A percentile compares a stretch with the other conserved stretches of the same genome.
Conservation (phyloP, 2,888 invertebrate species). For the Ophonus ardosiacus region DNA sequence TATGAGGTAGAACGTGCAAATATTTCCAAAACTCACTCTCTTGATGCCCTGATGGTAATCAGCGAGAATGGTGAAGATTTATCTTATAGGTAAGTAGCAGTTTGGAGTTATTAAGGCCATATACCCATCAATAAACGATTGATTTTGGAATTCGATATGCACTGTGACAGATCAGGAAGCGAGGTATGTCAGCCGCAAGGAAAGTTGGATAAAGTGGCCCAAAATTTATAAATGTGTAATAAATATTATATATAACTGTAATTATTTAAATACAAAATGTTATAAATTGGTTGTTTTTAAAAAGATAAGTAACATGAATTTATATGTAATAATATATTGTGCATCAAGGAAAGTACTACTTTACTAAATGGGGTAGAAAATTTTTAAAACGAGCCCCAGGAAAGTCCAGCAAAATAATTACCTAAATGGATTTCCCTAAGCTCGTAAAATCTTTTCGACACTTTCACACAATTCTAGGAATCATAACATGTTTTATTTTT, state of each 20-base stretch:
- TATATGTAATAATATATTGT: too few species aligned
- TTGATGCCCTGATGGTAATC: background rate
- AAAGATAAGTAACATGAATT: background rate
- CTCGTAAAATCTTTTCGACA: too few species aligned
- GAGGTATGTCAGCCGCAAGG: background rate
- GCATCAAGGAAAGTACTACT: too few species aligned
- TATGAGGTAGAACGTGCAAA: background rate
- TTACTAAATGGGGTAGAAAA: too few species aligned
- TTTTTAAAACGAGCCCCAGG: too few species aligned
- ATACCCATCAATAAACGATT: slow-evolving; percentile 23
- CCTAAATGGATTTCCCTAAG: too few species aligned
- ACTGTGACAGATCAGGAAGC: background rate
- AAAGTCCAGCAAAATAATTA: too few species aligned
- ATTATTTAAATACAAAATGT: background rate
- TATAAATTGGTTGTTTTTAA: background rate
- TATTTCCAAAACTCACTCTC: background rate
- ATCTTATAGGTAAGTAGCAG: slow-evolving; percentile 26
- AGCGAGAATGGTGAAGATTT: slow-evolving; percentile 1
- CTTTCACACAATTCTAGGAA: too few species aligned
- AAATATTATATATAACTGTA: background rate
- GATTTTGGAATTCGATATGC: slow-evolving; percentile 31
- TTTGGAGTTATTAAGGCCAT: slow-evolving; percentile 14
- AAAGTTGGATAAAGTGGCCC: background rate
- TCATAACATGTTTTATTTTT: too few species aligned
- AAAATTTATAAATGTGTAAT: background rate